Evolutionary conservation across 2,797 vertebrate genomes (phyloP).

Genomic region (Coranthus polyacanthus): DNA sequence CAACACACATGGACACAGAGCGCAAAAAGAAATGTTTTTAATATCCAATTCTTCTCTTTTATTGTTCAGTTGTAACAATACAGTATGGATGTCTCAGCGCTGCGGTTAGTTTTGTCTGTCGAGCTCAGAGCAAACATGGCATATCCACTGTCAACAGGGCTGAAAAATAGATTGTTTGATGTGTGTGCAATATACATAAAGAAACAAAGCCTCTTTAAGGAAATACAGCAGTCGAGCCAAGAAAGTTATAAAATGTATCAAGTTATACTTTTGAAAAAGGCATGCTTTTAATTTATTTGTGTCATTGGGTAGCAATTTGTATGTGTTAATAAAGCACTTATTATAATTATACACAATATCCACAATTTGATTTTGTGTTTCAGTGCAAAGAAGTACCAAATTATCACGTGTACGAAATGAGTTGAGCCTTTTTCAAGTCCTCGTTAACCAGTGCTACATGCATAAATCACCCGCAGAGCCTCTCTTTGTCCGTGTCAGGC

Average conservation of each 20-base stretch:
- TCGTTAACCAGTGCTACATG: slow-evolving; percentile 77
- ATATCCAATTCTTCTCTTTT: slow-evolving; percentile 82
- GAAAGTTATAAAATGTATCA: slow-evolving; percentile 84
- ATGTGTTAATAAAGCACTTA: slow-evolving; percentile 81
- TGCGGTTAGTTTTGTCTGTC: slow-evolving; percentile 67
- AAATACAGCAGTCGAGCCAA: slow-evolving; percentile 81
- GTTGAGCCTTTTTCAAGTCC: slow-evolving; percentile 80
- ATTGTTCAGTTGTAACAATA: slow-evolving; percentile 83
- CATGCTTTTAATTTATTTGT: slow-evolving; percentile 77
- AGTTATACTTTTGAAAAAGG: slow-evolving; percentile 81
- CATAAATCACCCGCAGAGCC: slow-evolving; percentile 69
- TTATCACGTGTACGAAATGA: slow-evolving; percentile 73
- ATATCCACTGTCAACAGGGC: slow-evolving; percentile 76
- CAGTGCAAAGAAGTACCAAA: slow-evolving; percentile 83
- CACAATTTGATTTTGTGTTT: slow-evolving; percentile 79
- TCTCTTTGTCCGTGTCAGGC: slow-evolving; percentile 83
- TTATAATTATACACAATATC: slow-evolving; percentile 72
- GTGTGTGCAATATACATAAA: slow-evolving; percentile 84
- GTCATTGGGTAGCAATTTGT: slow-evolving; percentile 73
- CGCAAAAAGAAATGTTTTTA: slow-evolving; percentile 73
- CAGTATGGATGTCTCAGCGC: slow-evolving; percentile 78
- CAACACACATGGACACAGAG: slow-evolving; percentile 79
- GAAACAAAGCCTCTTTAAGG: slow-evolving; percentile 87
- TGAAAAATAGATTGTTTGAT: slow-evolving; percentile 84
- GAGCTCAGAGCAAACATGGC: slow-evolving; percentile 75